These are phyloP conservation scores for Phenganax stokvisi DNA, from an alignment of 92 coral and sea anemone genomes.

Conservation along the genomic window DNA sequence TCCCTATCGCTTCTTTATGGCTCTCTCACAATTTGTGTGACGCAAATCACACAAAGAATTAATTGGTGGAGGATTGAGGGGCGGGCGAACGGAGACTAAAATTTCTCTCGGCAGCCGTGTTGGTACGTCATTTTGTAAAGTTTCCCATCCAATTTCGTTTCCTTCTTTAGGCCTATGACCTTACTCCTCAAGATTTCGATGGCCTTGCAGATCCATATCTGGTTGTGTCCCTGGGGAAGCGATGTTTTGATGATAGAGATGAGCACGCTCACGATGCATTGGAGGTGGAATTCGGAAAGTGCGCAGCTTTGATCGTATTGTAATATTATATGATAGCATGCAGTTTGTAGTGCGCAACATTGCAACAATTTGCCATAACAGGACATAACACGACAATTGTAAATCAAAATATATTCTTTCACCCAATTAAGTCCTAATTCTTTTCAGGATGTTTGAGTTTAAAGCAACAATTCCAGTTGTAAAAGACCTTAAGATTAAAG, in stretches of 20 bases:
- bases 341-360: too few species aligned
- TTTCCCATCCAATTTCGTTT: too few species aligned
- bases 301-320: not conserved
- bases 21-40: too few species aligned
- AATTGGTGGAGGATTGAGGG: too few species aligned
- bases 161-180: slow-evolving; percentile 67
- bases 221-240: slow-evolving; percentile 65
- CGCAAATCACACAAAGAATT: too few species aligned
- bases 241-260: slow-evolving; percentile 40
- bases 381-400: too few species aligned
- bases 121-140: too few species aligned
- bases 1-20: too few species aligned
- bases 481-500: slow-evolving; percentile 75
- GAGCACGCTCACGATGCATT: slow-evolving; percentile 47
- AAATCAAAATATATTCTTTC: not conserved
- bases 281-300: slow-evolving; percentile 56
- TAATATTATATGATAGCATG: not conserved
- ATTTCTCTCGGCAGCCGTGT: too few species aligned
- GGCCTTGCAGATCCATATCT: slow-evolving; percentile 93
- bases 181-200: slow-evolving; percentile 90
- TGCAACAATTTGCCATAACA: too few species aligned
- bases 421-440: not conserved
- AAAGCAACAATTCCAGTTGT: slow-evolving; percentile 77
- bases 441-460: slow-evolving; percentile 80
- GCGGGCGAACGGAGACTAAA: too few species aligned